Conservation (phyloP, 2,113 vertebrate species). For the Heterochromis multidens region DNA sequence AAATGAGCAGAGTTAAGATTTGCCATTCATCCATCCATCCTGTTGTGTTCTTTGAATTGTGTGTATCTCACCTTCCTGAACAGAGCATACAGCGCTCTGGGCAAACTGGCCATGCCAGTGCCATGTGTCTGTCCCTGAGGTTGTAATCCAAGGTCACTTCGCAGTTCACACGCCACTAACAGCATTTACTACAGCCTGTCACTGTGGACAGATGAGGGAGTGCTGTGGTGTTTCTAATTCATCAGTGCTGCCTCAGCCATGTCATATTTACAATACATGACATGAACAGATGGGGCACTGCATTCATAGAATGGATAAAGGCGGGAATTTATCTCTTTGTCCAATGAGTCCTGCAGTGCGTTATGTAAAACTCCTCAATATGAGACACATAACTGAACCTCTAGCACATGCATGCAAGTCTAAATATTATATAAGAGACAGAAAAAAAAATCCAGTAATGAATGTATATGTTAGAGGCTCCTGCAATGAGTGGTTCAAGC, state of each 20-base stretch:
- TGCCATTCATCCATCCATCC: not conserved
- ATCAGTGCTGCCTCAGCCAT: not conserved
- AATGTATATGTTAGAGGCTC: not conserved
- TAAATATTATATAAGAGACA: not conserved
- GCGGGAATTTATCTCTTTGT: not conserved
- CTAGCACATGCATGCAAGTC: not conserved
- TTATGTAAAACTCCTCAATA: not conserved
- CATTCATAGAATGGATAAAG: conserved; percentile 4
- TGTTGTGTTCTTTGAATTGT: not conserved
- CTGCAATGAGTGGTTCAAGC: not conserved
- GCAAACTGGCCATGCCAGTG: not conserved
- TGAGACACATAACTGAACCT: not conserved
- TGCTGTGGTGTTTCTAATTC: conserved; percentile 7
- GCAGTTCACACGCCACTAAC: not conserved
- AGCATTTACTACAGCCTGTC: conserved; percentile 1
- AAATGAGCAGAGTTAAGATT: not conserved
- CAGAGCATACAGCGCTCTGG: not conserved
- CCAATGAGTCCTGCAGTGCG: too few relatives aligned
- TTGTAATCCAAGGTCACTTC: conserved; percentile 44
- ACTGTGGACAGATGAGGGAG: not conserved
- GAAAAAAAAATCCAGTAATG: not conserved
- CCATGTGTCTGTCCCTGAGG: conserved; percentile 27
- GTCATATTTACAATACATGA: conserved; percentile 18
- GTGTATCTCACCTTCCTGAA: conserved; percentile 15
- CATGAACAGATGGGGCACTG: not conserved